A percentile compares a stretch with the other conserved stretches of the same genome.
phyloP scores from a whole-genome alignment of 2,113 vertebrate species.

The Alligator mississippiensis region DNA sequence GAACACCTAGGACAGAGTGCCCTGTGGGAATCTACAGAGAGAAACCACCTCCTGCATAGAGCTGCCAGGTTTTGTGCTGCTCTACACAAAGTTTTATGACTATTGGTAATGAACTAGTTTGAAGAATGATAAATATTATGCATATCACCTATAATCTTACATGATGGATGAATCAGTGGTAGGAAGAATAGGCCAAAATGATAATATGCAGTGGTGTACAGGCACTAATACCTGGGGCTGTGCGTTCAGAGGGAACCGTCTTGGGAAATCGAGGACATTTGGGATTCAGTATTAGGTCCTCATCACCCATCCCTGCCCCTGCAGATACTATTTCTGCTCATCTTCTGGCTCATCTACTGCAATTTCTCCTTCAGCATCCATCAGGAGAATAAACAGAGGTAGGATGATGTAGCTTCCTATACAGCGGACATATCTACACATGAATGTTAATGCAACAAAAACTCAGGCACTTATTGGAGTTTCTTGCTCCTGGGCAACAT shows the following conservation, averaged over 20 bases:
- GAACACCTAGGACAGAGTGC: conserved; percentile 37
- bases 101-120: conserved; percentile 48
- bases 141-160: background rate
- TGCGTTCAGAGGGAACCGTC: background rate
- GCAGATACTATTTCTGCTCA: background rate
- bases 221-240: background rate
- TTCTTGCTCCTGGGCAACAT: too few relatives aligned
- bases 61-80: conserved; percentile 45
- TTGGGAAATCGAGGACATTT: background rate
- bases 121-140: conserved; percentile 27
- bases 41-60: conserved; percentile 26
- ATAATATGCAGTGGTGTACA: background rate
- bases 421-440: background rate
- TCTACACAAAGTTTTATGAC: conserved; percentile 30
- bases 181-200: background rate
- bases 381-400: background rate
- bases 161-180: background rate
- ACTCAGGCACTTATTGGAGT: too few relatives aligned
- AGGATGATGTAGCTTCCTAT: conserved; percentile 19
- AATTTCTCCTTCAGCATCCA: background rate
- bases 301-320: background rate
- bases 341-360: background rate
- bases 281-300: background rate
- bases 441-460: too few relatives aligned
- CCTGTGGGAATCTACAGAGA: background rate